Evolutionary conservation across 1,140 invertebrate genomes (phyloP), one percentile per base, ranked within the genome.

Genomic region (Saccostrea glomerata): DNA sequence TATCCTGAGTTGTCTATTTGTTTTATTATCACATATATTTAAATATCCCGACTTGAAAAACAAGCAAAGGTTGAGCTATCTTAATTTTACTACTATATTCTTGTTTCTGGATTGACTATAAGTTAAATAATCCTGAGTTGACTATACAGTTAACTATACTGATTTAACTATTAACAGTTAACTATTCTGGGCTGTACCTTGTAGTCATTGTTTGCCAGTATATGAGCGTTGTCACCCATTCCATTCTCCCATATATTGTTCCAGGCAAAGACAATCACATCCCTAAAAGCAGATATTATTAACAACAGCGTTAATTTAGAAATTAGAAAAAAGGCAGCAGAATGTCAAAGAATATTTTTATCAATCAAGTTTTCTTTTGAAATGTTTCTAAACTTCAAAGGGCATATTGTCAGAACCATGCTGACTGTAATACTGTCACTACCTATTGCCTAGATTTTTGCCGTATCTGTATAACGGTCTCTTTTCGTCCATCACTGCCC

Each of bases 211-310:
- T 94, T 93, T 58, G 93, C 93, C 15, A 93, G 82, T 55, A 55
- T 73, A 85, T 92, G 92, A 13, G 93, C 90, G 4, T 92, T 88
- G 25, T 86, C 86, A 2, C 88, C 90, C 2, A 70, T 73, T 0
- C 93, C 94, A 92, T 93, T 93, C 87, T 94, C 94, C 94, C 94
- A 94, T 13, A 94, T 90, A 82, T 94, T 94, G 82, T 94, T 88
- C 94, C 94, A 94, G 12, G 92, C 91, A 66, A 92, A 90, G 12
- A 88, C 92, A 56, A 90, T 92, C 13, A 92, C 89, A 9, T 93
- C 66, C 12, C 58, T 63, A 56, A 40, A 60, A 6, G 3, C n/a
- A 85, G 3, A 73, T 25, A 36, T 11, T 13, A 70, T n/a, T 9
- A 70, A 11, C 63, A n/a, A n/a, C n/a, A n/a, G n/a, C n/a, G n/a